A percentile compares a stretch with the other conserved stretches of the same genome.
Conservation (phyloP, 2,797 vertebrate species). For the Phoxinus dragarum region DNA sequence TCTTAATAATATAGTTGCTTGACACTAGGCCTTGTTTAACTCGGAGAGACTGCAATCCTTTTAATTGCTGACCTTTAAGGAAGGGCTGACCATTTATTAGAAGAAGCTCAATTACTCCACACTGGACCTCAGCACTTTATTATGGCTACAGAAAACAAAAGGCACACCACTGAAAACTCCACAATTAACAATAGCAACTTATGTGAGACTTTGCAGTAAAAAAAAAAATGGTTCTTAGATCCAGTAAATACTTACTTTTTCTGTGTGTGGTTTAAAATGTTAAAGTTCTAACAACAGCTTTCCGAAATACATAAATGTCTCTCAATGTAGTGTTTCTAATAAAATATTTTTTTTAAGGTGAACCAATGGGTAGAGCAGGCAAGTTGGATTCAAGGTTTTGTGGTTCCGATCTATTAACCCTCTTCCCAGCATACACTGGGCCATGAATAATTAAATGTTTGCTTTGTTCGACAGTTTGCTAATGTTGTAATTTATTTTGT, state of each 20-base stretch:
- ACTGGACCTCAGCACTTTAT: slow-evolving; percentile 37
- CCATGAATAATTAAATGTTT: not conserved
- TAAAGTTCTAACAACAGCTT: not conserved
- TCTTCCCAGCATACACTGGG: not conserved
- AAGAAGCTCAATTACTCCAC: slow-evolving; percentile 45
- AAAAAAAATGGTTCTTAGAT: not conserved
- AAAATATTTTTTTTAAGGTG: not conserved
- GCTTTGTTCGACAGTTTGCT: not conserved
- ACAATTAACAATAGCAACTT: slow-evolving; percentile 17
- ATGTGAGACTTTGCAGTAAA: not conserved
- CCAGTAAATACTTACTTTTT: not conserved
- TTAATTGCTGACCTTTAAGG: slow-evolving; percentile 64
- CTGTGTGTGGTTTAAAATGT: not conserved
- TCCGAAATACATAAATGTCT: not conserved
- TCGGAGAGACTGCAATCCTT: slow-evolving; percentile 24
- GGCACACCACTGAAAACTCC: not conserved
- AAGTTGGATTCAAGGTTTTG: not conserved
- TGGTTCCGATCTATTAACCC: not conserved
- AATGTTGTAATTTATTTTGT: not conserved
- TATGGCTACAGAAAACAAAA: slow-evolving; percentile 36
- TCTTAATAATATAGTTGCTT: slow-evolving; percentile 42
- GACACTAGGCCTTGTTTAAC: slow-evolving; percentile 40
- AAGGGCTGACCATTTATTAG: slow-evolving; percentile 44
- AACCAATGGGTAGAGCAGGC: not conserved
- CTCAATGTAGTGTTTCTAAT: not conserved